Percentiles rank a stretch among this genome's conserved stretches.
Conservation (phyloP, 2,888 invertebrate species). For the Tyria jacobaeae region DNA sequence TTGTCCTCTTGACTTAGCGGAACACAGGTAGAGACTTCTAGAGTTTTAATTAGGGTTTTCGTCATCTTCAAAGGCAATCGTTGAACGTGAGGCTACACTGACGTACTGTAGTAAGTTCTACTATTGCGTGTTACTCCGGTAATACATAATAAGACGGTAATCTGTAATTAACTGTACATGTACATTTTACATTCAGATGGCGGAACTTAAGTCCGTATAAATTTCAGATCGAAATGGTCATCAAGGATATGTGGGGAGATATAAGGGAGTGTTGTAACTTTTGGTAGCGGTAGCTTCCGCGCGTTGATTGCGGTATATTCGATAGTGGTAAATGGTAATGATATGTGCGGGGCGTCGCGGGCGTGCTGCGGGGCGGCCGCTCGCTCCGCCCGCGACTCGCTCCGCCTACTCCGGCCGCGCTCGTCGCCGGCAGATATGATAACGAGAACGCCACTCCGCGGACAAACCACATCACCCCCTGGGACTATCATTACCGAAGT, state of each 20-base stretch:
- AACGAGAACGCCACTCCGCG: constrained; percentile 81
- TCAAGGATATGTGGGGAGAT: constrained; percentile 96
- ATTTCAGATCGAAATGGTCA: constrained; percentile 94
- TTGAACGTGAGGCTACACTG: too few species aligned
- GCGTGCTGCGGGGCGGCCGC: constrained; percentile 50
- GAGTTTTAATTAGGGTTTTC: too few species aligned
- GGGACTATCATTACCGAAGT: constrained; percentile 78
- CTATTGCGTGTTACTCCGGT: too few species aligned
- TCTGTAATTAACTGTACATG: too few species aligned
- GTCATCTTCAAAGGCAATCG: too few species aligned
- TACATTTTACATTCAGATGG: too few species aligned
- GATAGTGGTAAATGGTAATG: constrained; percentile 88
- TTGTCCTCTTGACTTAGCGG: too few species aligned
- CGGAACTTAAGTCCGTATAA: constrained; percentile 98
- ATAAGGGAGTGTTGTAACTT: too few species aligned
- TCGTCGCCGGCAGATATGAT: constrained; percentile 67
- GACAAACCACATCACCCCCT: constrained; percentile 76
- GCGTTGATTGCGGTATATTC: constrained; percentile 95
- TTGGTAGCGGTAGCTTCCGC: constrained; percentile 92
- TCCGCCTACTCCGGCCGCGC: constrained; percentile 42
- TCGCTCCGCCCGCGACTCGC: constrained; percentile 41
- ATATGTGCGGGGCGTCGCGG: constrained; percentile 67
- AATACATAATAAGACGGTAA: too few species aligned
- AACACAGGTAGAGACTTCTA: too few species aligned
- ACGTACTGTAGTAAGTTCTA: too few species aligned